These are phyloP conservation scores for Cepaea hortensis DNA, from an alignment of 2,888 invertebrate species.

Conservation along the genomic window DNA sequence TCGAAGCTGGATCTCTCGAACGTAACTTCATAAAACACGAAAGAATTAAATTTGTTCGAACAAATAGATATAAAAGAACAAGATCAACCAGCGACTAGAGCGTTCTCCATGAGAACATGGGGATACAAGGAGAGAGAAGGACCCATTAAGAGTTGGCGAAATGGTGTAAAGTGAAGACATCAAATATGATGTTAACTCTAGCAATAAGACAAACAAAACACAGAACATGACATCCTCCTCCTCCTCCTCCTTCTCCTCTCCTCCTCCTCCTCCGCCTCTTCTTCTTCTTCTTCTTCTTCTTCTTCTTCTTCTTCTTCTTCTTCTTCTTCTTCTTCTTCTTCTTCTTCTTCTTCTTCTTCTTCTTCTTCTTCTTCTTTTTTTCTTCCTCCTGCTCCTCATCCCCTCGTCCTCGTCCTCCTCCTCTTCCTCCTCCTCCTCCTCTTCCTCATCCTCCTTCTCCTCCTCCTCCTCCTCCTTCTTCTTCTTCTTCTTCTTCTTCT, in stretches of 20 bases:
- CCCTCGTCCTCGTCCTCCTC: background rate
- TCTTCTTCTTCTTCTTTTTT: background rate
- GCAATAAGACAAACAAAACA: too few species aligned
- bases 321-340: background rate
- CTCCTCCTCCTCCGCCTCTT: too few species aligned
- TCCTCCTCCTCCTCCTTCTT: background rate
- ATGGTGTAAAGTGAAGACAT: too few species aligned
- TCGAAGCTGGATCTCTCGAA: too few species aligned
- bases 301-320: background rate
- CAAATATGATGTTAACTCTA: too few species aligned
- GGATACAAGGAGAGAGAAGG: too few species aligned
- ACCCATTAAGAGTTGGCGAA: too few species aligned
- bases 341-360: background rate
- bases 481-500: background rate
- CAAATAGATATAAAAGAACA: too few species aligned
- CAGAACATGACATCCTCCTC: background rate
- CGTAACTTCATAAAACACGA: too few species aligned
- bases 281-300: background rate
- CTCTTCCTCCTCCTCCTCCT: background rate
- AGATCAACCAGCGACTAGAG: too few species aligned
- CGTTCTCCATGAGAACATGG: too few species aligned
- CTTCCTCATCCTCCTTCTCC: background rate
- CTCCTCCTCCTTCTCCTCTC: background rate
- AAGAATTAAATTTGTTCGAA: too few species aligned
- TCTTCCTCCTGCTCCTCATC: background rate